A percentile compares a stretch with the other conserved stretches of the same genome.
phyloP scores from a whole-genome alignment of 1,140 invertebrate genomes.

The Ooceraea biroi region DNA sequence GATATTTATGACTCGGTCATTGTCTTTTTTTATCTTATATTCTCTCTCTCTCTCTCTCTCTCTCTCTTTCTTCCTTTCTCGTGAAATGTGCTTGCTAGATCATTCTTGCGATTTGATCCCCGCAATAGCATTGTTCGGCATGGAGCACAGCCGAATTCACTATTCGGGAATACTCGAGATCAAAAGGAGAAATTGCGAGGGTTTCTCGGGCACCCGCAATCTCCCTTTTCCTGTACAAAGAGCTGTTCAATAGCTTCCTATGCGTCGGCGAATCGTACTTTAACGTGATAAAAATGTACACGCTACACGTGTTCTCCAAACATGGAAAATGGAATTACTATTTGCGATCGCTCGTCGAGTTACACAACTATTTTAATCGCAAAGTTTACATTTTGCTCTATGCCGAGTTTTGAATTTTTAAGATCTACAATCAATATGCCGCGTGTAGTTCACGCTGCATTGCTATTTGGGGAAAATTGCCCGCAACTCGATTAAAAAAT shows the following conservation, averaged over 20 bases:
- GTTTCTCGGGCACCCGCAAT: slow-evolving; percentile 2
- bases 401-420: too few species aligned
- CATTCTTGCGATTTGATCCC: slow-evolving; percentile 17
- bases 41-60: too few species aligned
- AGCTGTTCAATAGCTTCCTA: slow-evolving; percentile 12
- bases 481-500: too few species aligned
- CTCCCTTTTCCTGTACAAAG: slow-evolving; percentile 15
- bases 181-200: slow-evolving; percentile 16
- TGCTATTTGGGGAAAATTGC: too few species aligned
- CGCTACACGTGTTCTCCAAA: not conserved
- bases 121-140: not conserved
- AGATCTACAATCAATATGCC: too few species aligned
- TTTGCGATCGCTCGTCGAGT: not conserved
- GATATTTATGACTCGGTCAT: too few species aligned
- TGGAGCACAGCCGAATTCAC: not conserved
- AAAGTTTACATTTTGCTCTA: too few species aligned
- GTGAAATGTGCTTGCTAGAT: not conserved
- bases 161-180: not conserved
- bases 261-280: not conserved
- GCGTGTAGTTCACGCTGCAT: too few species aligned
- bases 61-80: too few species aligned
- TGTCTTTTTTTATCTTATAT: too few species aligned
- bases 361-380: not conserved
- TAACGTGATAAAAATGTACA: not conserved
- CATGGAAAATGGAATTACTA: not conserved